These are phyloP conservation scores for Sebastes alutus DNA, from an alignment of 2,797 vertebrate species.

Conservation along the genomic window DNA sequence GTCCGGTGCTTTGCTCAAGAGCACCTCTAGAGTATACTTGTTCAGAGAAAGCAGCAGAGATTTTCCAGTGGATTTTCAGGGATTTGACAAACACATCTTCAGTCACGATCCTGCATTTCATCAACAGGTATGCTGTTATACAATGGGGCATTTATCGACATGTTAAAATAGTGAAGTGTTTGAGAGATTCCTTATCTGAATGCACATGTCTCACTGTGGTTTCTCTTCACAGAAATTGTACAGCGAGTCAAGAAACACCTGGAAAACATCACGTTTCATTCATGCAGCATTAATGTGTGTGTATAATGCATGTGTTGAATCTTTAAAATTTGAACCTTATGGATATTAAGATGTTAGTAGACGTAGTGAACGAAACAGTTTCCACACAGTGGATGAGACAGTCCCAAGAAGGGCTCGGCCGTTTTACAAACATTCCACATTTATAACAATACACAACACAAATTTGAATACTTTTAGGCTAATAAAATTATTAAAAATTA, in stretches of 20 bases:
- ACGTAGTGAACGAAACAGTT: too few species aligned
- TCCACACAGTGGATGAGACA: not conserved
- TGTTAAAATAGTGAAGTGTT: not conserved
- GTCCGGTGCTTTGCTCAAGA: constrained; percentile 1
- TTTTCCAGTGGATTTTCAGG: not conserved
- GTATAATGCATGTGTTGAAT: not conserved
- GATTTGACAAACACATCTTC: not conserved
- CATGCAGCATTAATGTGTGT: not conserved
- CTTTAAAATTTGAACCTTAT: not conserved
- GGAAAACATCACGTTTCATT: not conserved
- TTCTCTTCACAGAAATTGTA: not conserved
- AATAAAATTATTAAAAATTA: not conserved
- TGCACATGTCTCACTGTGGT: not conserved
- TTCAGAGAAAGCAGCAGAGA: not conserved
- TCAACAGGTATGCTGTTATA: not conserved
- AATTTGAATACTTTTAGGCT: not conserved
- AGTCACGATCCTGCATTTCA: not conserved
- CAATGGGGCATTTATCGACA: not conserved
- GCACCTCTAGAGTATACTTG: not conserved
- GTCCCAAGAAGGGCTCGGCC: not conserved
- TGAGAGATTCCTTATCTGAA: not conserved
- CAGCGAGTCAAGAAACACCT: not conserved
- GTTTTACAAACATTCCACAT: not conserved
- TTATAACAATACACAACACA: not conserved
- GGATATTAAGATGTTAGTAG: not conserved